A percentile compares a stretch with the other conserved stretches of the same genome.
Conservation (phyloP, 2,797 vertebrate genomes). For the Linurgus olivaceus region DNA sequence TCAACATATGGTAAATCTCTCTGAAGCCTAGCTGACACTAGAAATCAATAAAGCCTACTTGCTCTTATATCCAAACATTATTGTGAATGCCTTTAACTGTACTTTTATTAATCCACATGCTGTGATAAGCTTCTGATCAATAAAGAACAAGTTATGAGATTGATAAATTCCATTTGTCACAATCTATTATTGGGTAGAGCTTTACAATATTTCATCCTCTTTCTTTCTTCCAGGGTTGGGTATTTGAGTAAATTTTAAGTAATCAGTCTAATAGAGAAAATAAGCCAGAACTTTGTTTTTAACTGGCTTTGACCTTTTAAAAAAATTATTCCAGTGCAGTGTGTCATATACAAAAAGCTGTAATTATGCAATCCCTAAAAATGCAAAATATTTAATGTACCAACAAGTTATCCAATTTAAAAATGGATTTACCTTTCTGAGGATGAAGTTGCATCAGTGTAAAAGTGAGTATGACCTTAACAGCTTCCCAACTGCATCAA, state of each 20-base stretch:
- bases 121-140: conserved; percentile 67
- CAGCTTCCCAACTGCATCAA: not conserved
- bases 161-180: conserved; percentile 61
- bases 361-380: not conserved
- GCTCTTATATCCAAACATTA: conserved; percentile 50
- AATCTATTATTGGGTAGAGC: not conserved
- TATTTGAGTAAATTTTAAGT: conserved; percentile 30
- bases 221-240: not conserved
- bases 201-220: not conserved
- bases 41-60: conserved; percentile 54
- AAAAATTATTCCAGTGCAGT: not conserved
- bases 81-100: conserved; percentile 54
- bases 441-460: not conserved
- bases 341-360: not conserved
- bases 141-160: conserved; percentile 62
- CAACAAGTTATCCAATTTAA: not conserved
- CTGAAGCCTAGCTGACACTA: conserved; percentile 52
- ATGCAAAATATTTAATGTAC: not conserved
- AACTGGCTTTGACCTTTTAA: not conserved
- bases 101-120: conserved; percentile 47
- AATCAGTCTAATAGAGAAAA: not conserved
- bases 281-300: conserved; percentile 12
- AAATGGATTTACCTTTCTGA: not conserved
- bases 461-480: not conserved
- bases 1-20: conserved; percentile 65